These are phyloP conservation scores for Plebejus argus DNA, from an alignment of 2,888 invertebrate species.

Conservation along the genomic window DNA sequence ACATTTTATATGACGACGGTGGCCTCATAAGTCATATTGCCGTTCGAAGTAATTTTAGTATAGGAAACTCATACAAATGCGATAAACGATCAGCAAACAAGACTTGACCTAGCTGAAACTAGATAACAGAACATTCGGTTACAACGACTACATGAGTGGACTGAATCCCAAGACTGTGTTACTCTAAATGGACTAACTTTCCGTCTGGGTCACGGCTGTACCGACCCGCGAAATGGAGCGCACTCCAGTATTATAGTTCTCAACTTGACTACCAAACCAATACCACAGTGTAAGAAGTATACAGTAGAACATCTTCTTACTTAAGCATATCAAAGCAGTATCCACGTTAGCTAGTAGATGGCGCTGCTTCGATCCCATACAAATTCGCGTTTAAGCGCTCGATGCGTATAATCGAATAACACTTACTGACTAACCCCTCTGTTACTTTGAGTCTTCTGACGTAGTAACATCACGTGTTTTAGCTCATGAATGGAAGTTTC, in stretches of 20 bases:
- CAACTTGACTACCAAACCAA: neutral
- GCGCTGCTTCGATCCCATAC: too few relatives aligned
- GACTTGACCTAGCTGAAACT: neutral
- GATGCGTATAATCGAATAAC: too few relatives aligned
- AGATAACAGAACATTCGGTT: constrained; percentile 4
- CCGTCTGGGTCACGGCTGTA: constrained; percentile 19
- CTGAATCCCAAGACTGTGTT: constrained; percentile 9
- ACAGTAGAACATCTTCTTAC: too few relatives aligned
- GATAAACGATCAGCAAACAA: neutral
- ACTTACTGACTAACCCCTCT: too few relatives aligned
- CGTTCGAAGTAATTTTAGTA: too few relatives aligned
- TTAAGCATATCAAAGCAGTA: too few relatives aligned
- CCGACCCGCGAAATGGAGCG: constrained; percentile 5
- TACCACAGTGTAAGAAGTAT: neutral
- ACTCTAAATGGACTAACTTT: constrained; percentile 19
- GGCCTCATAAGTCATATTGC: too few relatives aligned
- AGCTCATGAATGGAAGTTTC: neutral
- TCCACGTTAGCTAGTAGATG: too few relatives aligned
- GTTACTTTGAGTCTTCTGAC: too few relatives aligned
- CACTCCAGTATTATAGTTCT: neutral
- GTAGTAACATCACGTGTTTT: neutral
- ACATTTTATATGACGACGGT: too few relatives aligned
- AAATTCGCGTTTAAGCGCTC: too few relatives aligned
- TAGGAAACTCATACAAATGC: neutral
- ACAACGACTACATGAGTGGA: constrained; percentile 15